These are phyloP conservation scores for Arothron firmamentum DNA, from an alignment of 2,113 vertebrate genomes.

Conservation along the genomic window DNA sequence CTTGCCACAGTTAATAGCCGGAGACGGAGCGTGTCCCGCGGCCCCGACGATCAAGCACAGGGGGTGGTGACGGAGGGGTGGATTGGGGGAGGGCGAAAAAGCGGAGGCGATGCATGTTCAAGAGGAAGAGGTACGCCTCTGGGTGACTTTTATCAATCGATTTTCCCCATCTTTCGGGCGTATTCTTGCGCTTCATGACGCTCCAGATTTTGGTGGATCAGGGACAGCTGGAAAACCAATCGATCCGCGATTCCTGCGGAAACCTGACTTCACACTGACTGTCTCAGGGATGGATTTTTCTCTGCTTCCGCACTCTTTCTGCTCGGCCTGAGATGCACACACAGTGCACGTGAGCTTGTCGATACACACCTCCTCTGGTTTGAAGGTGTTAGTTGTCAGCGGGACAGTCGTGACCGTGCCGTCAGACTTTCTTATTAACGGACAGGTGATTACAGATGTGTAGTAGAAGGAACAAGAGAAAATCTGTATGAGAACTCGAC, in stretches of 20 bases:
- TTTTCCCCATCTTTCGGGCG: constrained; percentile 9
- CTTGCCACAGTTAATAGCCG: constrained; percentile 48
- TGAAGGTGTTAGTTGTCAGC: too few species aligned
- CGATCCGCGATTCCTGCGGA: constrained; percentile 10
- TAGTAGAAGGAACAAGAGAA: too few species aligned
- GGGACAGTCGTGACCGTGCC: too few species aligned
- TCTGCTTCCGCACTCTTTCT: constrained; percentile 25
- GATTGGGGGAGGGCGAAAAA: too few species aligned
- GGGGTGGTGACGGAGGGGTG: constrained; percentile 1
- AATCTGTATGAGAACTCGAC: too few species aligned
- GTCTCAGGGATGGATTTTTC: constrained; percentile 34
- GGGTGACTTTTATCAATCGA: neutral
- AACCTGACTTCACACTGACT: constrained; percentile 24
- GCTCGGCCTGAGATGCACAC: constrained; percentile 24
- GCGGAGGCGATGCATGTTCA: neutral
- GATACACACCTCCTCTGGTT: constrained; percentile 38
- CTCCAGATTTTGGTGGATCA: constrained; percentile 3
- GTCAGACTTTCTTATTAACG: too few species aligned
- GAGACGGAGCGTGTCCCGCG: constrained; percentile 57
- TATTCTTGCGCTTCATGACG: constrained; percentile 3
- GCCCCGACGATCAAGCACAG: constrained; percentile 20
- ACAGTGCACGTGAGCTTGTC: constrained; percentile 8
- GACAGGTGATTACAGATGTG: too few species aligned
- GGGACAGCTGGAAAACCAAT: constrained; percentile 27
- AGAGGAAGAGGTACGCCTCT: too few species aligned